Conservation (phyloP, 2,888 invertebrate species). For the Perizoma flavofasciatum region DNA sequence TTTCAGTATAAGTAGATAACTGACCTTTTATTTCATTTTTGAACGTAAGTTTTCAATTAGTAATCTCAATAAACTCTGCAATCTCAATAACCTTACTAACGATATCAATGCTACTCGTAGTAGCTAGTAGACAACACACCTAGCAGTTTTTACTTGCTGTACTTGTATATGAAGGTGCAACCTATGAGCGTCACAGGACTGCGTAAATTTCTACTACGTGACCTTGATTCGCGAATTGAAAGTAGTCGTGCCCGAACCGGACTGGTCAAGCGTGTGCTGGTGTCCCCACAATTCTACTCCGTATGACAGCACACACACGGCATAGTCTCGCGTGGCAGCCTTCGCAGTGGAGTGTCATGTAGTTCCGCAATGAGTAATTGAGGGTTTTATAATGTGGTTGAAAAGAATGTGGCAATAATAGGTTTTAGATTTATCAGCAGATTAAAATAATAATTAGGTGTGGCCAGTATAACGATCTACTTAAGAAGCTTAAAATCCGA, state of each 20-base stretch:
- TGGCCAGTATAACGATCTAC: neutral
- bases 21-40: too few species aligned
- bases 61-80: too few species aligned
- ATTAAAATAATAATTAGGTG: slow-evolving; percentile 1
- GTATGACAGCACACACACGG: slow-evolving; percentile 1
- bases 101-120: too few species aligned
- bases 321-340: neutral
- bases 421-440: slow-evolving; percentile 5
- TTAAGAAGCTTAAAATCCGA: neutral
- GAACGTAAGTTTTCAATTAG: too few species aligned
- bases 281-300: slow-evolving; percentile 6
- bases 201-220: slow-evolving; percentile 61
- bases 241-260: slow-evolving; percentile 58
- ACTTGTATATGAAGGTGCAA: too few species aligned
- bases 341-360: slow-evolving; percentile 18
- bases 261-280: slow-evolving; percentile 43
- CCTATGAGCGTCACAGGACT: slow-evolving; percentile 12
- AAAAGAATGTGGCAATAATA: slow-evolving; percentile 29
- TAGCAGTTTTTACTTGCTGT: too few species aligned
- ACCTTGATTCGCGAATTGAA: slow-evolving; percentile 72
- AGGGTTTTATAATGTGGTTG: slow-evolving; percentile 29
- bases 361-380: slow-evolving; percentile 34
- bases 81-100: too few species aligned
- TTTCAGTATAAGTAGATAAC: too few species aligned
- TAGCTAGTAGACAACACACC: too few species aligned